Percentiles rank a stretch among this genome's conserved stretches.
Conservation (phyloP, 1,140 invertebrate genomes). For the Drosophila ohnishii region DNA sequence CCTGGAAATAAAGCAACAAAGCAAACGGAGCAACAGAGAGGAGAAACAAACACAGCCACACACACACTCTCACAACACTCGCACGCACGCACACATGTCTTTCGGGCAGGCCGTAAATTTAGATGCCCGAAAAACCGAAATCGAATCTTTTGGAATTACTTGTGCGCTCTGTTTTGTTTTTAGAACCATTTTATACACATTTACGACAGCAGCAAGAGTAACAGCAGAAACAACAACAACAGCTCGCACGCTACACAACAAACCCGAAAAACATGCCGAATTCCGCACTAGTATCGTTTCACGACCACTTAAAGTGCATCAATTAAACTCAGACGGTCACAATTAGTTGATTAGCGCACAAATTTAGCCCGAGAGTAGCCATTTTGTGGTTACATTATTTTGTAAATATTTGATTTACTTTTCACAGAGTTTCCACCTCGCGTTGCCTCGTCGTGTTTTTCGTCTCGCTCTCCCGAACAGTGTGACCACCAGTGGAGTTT, state of each 20-base stretch:
- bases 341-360: constrained; percentile 25
- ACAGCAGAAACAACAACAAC: constrained; percentile 22
- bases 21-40: constrained; percentile 19
- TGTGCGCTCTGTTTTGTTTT: constrained; percentile 55
- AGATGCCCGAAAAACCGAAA: constrained; percentile 39
- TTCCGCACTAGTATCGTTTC: neutral
- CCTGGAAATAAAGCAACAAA: constrained; percentile 44
- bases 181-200: constrained; percentile 54
- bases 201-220: constrained; percentile 17
- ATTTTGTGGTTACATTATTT: constrained; percentile 54
- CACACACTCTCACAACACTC: constrained; percentile 1
- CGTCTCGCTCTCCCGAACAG: constrained; percentile 32
- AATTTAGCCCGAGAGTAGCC: constrained; percentile 29
- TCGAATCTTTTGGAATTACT: constrained; percentile 30
- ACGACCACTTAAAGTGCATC: neutral
- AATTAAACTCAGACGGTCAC: neutral
- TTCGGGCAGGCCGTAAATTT: constrained; percentile 51
- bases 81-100: constrained; percentile 31
- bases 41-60: constrained; percentile 12
- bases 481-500: constrained; percentile 20
- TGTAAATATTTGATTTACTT: constrained; percentile 60
- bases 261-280: constrained; percentile 42
- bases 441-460: constrained; percentile 29
- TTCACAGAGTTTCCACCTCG: constrained; percentile 36
- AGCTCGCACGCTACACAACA: constrained; percentile 27